These are phyloP conservation scores for Spodoptera picta DNA, from an alignment of 2,888 invertebrate species.

Conservation along the genomic window DNA sequence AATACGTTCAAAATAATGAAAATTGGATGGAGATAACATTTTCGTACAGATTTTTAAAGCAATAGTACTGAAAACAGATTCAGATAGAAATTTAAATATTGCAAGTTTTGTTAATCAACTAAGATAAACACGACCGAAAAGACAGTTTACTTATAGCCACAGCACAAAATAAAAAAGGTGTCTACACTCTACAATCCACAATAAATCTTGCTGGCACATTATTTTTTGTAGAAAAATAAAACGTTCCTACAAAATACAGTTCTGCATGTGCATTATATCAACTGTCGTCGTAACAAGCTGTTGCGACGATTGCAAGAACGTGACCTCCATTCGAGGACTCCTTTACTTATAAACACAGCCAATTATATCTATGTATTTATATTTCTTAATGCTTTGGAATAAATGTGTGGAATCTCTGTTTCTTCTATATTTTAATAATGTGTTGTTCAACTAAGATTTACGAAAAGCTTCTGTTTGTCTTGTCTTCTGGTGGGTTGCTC, in stretches of 20 bases:
- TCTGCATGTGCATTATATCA: conserved; percentile 37
- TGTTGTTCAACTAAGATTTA: too few relatives aligned
- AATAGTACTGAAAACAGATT: too few relatives aligned
- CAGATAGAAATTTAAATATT: too few relatives aligned
- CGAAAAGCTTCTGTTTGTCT: neutral
- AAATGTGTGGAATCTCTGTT: conserved; percentile 4
- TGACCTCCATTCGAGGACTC: conserved; percentile 49
- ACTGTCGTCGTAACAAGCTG: conserved; percentile 40
- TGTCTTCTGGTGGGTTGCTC: neutral
- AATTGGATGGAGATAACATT: too few relatives aligned
- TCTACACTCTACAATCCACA: too few relatives aligned
- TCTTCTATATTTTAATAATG: neutral
- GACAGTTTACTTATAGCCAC: neutral
- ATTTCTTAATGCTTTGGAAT: conserved; percentile 29
- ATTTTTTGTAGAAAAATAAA: conserved; percentile 14
- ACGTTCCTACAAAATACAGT: conserved; percentile 18
- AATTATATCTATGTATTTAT: conserved; percentile 37
- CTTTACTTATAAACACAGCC: conserved; percentile 35
- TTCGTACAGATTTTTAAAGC: too few relatives aligned
- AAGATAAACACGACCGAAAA: too few relatives aligned
- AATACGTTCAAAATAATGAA: too few relatives aligned
- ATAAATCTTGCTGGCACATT: too few relatives aligned
- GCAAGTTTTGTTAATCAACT: too few relatives aligned
- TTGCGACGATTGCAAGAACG: conserved; percentile 43
- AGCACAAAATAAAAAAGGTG: conserved; percentile 1